Percentiles rank a stretch among this genome's conserved stretches.
Evolutionary conservation across 2,888 invertebrate genomes (phyloP).

Genomic region (Tineola bisselliella): DNA sequence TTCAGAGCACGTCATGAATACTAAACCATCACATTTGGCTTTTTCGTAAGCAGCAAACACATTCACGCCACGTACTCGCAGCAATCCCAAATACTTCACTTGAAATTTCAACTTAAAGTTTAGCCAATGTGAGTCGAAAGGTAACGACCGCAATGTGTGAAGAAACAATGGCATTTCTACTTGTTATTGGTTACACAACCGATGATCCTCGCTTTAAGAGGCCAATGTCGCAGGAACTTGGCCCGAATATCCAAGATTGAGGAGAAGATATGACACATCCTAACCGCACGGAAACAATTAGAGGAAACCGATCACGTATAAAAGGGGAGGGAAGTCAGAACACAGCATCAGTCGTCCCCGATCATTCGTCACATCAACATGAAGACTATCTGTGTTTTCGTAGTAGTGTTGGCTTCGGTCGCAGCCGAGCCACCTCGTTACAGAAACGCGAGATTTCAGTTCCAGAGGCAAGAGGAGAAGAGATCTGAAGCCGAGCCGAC

Average conservation of each 20-base stretch:
- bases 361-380: slow-evolving; percentile 39
- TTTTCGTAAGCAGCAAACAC: slow-evolving; percentile 39
- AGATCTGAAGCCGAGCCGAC: slow-evolving; percentile 22
- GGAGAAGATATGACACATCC: slow-evolving; percentile 45
- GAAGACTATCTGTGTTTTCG: slow-evolving; percentile 43
- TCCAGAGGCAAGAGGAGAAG: slow-evolving; percentile 35
- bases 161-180: slow-evolving; percentile 55
- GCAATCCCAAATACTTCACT: not conserved
- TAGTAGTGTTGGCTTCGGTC: slow-evolving; percentile 35
- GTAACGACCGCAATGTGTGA: not conserved
- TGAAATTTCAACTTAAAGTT: not conserved
- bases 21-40: slow-evolving; percentile 37
- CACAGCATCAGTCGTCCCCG: slow-evolving; percentile 52
- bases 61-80: not conserved
- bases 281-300: slow-evolving; percentile 41
- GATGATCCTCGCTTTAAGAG: slow-evolving; percentile 46
- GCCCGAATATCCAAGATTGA: slow-evolving; percentile 51
- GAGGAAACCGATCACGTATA: slow-evolving; percentile 37
- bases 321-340: slow-evolving; percentile 28
- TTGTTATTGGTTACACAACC: slow-evolving; percentile 52
- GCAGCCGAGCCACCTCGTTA: slow-evolving; percentile 46
- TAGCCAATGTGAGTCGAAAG: not conserved
- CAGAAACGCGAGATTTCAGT: slow-evolving; percentile 34
- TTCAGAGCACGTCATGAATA: slow-evolving; percentile 52
- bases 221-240: slow-evolving; percentile 55